A percentile compares a stretch with the other conserved stretches of the same genome.
These are phyloP conservation scores for Amblyraja radiata DNA, from an alignment of 2,797 vertebrate species.

Conservation along the genomic window DNA sequence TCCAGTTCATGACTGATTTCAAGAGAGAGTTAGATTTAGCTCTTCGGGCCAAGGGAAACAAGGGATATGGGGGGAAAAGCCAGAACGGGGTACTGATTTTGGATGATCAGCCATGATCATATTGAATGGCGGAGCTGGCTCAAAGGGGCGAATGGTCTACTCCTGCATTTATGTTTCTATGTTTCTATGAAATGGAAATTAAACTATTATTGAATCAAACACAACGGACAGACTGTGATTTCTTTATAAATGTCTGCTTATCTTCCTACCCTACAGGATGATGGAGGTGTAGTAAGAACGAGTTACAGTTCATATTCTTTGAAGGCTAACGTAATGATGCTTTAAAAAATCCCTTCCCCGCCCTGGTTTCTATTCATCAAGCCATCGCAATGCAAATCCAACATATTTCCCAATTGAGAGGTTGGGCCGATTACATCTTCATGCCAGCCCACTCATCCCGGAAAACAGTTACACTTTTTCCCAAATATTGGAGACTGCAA, in stretches of 20 bases:
- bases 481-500: background rate
- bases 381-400: background rate
- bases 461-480: background rate
- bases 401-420: background rate
- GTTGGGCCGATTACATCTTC: background rate
- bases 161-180: no score
- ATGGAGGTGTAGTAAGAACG: background rate
- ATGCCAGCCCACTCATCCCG: no score
- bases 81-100: no score
- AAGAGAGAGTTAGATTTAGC: no score
- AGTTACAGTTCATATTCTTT: background rate
- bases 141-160: no score
- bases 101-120: no score
- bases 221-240: background rate
- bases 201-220: conserved; percentile 13
- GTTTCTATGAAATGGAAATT: background rate
- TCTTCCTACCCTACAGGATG: conserved; percentile 24
- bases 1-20: no score
- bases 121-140: no score
- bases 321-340: background rate
- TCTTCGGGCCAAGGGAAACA: no score
- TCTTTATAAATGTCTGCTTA: background rate
- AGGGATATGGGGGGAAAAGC: no score
- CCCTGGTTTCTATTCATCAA: background rate
- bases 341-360: background rate